phyloP scores from a whole-genome alignment of 1,140 invertebrate species.

The Zaprionus capensis region DNA sequence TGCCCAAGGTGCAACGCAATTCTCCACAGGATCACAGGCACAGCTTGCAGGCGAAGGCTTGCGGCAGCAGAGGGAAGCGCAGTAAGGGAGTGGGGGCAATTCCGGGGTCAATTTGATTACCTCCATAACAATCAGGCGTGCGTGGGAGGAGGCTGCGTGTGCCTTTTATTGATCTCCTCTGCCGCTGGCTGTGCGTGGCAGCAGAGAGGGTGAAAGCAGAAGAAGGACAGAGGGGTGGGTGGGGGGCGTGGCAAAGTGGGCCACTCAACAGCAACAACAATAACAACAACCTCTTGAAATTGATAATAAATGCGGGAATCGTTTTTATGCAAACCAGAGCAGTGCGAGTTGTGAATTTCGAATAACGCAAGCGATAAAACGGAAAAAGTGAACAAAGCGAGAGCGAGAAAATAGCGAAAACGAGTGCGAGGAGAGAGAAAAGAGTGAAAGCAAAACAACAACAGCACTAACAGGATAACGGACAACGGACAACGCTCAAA shows the following conservation, averaged over 20 bases:
- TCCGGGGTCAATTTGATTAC: conserved; percentile 43
- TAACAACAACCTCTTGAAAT: background rate
- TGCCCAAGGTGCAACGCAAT: background rate
- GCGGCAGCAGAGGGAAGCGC: background rate
- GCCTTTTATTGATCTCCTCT: conserved; percentile 34
- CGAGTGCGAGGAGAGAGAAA: background rate
- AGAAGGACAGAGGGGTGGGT: background rate
- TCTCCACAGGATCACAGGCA: too few species aligned
- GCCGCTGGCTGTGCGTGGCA: conserved; percentile 8
- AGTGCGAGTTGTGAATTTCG: conserved; percentile 26
- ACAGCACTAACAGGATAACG: conserved; percentile 5
- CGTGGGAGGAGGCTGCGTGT: background rate
- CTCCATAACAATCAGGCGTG: conserved; percentile 25
- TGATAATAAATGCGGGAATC: conserved; percentile 41
- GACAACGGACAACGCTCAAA: conserved; percentile 22
- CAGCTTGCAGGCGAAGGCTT: background rate
- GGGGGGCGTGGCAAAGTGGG: background rate
- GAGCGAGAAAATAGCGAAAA: conserved; percentile 9
- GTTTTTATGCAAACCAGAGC: conserved; percentile 34
- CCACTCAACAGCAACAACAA: background rate
- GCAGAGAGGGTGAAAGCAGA: background rate
- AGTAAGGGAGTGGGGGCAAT: background rate
- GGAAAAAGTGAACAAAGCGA: conserved; percentile 41
- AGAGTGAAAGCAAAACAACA: conserved; percentile 22
- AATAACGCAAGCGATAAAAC: conserved; percentile 24